Evolutionary conservation across 2,797 vertebrate species (phyloP), one percentile per base, ranked within the genome.

Genomic region (Rhinophrynus dorsalis): DNA sequence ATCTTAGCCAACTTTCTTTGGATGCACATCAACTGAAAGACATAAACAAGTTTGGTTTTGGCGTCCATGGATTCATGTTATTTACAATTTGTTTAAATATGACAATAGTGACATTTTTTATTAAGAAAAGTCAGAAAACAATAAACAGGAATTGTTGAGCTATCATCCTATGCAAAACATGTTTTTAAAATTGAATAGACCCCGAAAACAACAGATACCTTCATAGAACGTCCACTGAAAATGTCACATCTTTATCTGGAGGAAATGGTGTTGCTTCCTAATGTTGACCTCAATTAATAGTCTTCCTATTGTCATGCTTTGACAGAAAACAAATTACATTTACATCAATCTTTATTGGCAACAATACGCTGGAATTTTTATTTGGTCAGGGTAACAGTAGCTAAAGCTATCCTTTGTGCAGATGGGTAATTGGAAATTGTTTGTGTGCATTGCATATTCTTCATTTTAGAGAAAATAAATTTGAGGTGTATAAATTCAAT

Each of bases 331-430:
- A 56, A 65, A 72, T 71, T 71, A 64, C 68, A 71, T 64, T 72
- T 72, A 27, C 68, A 72, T 72, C 68, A 72, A 72, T 72, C 68
- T 72, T 40, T 72, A 72, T 72, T 58, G 68, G 52, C 61, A 72
- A 65, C 60, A 58, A 58, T 72, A 12, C 40, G 27, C 18, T 5
- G 35, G 17, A 44, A 24, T 11, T 72, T 58, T 24, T 57, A 42
- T 65, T 69, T 65, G 51, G 26, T 32, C 20, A 11, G 5, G 29
- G 42, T 57, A 30, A 21, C 13, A 24, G 24, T 6, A 17, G 52
- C 33, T 21, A 40, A 72, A 64, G n/a, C 27, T 38, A 9, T 21
- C 15, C 24, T 58, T 56, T 58, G 13, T 57, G 3, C 13, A 4
- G 2, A 8, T 9, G 26, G 27, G 27, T 54, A 69, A 69, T 61